Percentiles rank a stretch among this genome's conserved stretches.
Conservation (phyloP, 2,113 vertebrate species). For the Ranitomeya imitator region DNA sequence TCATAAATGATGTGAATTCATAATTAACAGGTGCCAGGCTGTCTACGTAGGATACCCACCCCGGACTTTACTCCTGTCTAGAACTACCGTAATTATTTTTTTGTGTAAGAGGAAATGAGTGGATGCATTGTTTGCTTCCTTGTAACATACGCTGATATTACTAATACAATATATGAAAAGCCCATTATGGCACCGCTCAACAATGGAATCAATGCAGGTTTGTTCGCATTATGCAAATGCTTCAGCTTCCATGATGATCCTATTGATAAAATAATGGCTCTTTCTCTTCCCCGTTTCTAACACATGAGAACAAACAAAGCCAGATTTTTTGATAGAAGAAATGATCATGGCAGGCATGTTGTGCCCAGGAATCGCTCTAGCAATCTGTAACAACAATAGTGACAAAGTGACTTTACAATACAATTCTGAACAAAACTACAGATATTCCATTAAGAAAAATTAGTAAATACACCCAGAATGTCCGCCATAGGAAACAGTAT, state of each 20-base stretch:
- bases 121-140: constrained; percentile 26
- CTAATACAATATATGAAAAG: constrained; percentile 22
- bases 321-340: constrained; percentile 9
- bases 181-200: not conserved
- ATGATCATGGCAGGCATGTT: not conserved
- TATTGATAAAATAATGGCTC: constrained; percentile 35
- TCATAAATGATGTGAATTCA: not conserved
- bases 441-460: no score
- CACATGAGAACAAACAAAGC: not conserved
- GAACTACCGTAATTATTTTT: not conserved
- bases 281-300: constrained; percentile 10
- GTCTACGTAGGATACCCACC: no score
- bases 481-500: no score
- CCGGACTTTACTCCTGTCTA: not conserved
- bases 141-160: not conserved
- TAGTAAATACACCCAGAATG: no score
- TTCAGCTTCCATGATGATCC: not conserved
- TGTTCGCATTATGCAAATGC: constrained; percentile 38
- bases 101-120: constrained; percentile 7
- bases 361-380: not conserved
- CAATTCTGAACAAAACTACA: no score
- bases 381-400: not conserved
- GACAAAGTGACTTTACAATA: not conserved
- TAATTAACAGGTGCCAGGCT: not conserved
- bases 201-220: constrained; percentile 13